Percentiles rank a stretch among this genome's conserved stretches.
phyloP scores from a whole-genome alignment of 2,113 vertebrate genomes.

The Meles meles region DNA sequence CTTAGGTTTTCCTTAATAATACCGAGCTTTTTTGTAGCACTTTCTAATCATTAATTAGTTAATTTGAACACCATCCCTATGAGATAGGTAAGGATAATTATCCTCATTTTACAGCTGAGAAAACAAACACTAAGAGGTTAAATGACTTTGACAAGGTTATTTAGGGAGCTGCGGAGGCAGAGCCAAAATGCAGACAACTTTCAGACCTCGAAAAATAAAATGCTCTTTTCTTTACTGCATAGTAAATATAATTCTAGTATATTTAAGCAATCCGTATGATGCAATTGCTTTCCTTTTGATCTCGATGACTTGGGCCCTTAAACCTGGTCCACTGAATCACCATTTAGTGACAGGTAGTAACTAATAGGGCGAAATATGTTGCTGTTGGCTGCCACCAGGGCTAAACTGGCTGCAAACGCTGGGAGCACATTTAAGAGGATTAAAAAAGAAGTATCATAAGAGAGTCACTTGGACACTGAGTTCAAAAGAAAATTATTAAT shows the following conservation, averaged over 20 bases:
- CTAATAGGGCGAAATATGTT: neutral
- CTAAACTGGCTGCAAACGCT: neutral
- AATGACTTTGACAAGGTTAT: constrained; percentile 74
- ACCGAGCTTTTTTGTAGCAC: constrained; percentile 50
- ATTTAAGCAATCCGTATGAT: neutral
- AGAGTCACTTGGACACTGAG: neutral
- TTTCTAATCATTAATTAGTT: constrained; percentile 76
- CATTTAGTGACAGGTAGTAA: constrained; percentile 25
- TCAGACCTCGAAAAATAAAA: constrained; percentile 30
- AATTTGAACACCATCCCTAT: constrained; percentile 63
- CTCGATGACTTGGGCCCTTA: constrained; percentile 27
- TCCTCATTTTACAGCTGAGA: constrained; percentile 75
- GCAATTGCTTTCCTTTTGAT: constrained; percentile 55
- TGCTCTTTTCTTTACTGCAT: neutral
- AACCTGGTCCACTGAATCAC: neutral
- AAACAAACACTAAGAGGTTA: constrained; percentile 74
- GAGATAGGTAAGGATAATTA: constrained; percentile 75
- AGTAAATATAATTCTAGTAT: neutral
- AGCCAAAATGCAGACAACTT: constrained; percentile 36
- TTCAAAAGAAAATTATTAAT: constrained; percentile 21
- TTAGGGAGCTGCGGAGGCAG: constrained; percentile 48
- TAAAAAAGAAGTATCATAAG: neutral
- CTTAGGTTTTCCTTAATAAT: constrained; percentile 65
- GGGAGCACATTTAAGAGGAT: neutral
- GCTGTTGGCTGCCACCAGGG: neutral